These are phyloP conservation scores for Chaetogeoica ovagalla DNA, from an alignment of 2,888 invertebrate species.

Conservation along the genomic window DNA sequence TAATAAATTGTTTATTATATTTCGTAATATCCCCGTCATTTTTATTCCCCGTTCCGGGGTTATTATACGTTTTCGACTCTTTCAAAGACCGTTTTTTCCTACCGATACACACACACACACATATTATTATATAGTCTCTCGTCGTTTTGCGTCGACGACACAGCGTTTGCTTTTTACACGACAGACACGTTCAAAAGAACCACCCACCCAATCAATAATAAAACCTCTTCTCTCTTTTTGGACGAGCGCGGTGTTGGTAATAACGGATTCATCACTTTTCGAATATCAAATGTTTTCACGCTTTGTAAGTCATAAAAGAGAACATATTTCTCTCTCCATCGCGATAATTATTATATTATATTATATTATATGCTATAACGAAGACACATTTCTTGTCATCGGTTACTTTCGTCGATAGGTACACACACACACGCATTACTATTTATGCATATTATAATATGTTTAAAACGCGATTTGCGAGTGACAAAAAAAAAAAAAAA, in stretches of 20 bases:
- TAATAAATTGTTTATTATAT: too few relatives aligned
- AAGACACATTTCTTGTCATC: background rate
- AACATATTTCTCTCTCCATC: background rate
- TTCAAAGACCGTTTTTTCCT: background rate
- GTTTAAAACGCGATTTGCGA: too few relatives aligned
- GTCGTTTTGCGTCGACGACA: background rate
- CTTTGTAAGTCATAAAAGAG: background rate
- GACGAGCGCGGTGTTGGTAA: background rate
- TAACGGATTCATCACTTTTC: slow-evolving; percentile 7
- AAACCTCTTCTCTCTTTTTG: background rate
- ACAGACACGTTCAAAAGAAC: background rate
- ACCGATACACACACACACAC: too few relatives aligned
- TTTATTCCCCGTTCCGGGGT: background rate
- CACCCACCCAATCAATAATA: slow-evolving; percentile 40
- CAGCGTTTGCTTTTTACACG: background rate
- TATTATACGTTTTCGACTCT: background rate
- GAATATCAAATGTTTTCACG: slow-evolving; percentile 7
- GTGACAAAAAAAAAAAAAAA: too few relatives aligned
- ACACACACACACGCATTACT: background rate
- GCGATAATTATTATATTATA: too few relatives aligned
- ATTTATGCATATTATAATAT: background rate
- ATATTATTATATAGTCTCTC: too few relatives aligned
- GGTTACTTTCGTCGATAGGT: background rate
- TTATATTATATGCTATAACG: background rate
- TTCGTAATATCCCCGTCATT: background rate